A percentile compares a stretch with the other conserved stretches of the same genome.
phyloP scores from a whole-genome alignment of 2,888 invertebrate species.

The Himalopsyche japonica region DNA sequence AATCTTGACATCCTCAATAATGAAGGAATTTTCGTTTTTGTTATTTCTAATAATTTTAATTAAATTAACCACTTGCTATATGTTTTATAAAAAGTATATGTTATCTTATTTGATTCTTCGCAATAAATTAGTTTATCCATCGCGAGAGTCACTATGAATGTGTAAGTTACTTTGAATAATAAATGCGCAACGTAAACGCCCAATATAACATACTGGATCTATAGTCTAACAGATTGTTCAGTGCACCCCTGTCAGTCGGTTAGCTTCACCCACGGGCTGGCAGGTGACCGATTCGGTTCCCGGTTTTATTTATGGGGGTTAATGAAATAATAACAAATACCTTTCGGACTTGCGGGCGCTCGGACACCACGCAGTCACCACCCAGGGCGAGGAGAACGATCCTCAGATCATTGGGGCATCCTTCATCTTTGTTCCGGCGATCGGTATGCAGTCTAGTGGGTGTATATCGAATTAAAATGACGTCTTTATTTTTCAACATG shows the following conservation, averaged over 20 bases:
- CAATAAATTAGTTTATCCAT: no score
- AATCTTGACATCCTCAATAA: no score
- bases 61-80: no score
- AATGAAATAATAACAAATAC: constrained; percentile 31
- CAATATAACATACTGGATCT: not conserved
- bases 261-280: not conserved
- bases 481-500: not conserved
- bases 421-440: not conserved
- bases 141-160: not conserved
- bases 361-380: constrained; percentile 18
- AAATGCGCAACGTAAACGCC: not conserved
- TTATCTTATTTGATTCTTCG: no score
- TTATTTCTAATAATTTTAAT: no score
- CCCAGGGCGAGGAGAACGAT: constrained; percentile 16
- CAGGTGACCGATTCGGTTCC: constrained; percentile 5
- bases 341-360: not conserved
- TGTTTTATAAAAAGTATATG: no score
- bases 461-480: not conserved
- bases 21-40: no score
- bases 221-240: not conserved
- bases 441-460: not conserved
- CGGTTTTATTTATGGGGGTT: constrained; percentile 30
- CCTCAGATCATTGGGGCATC: not conserved
- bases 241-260: not conserved
- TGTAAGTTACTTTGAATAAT: not conserved